Conservation (phyloP, 2,113 vertebrate genomes). For the Genyomyrus donnyi region DNA sequence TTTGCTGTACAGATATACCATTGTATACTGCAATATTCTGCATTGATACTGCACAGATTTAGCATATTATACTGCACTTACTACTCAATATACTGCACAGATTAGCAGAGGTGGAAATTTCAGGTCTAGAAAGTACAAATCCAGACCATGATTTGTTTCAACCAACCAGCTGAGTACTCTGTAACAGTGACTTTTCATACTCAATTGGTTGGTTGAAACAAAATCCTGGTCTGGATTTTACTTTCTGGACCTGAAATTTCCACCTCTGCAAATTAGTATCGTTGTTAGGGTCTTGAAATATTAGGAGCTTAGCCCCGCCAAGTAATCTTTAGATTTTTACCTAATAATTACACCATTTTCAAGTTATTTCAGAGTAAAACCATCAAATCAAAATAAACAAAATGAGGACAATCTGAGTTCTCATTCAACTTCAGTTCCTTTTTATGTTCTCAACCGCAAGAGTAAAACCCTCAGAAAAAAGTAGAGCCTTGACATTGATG, state of each 20-base stretch:
- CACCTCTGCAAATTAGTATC: background rate
- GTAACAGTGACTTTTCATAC: too few relatives aligned
- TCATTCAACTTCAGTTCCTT: background rate
- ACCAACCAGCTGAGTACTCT: too few relatives aligned
- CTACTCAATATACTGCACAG: background rate
- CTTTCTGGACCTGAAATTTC: too few relatives aligned
- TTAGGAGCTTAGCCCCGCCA: background rate
- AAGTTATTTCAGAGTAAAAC: background rate
- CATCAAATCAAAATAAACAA: background rate
- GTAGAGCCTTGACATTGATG: background rate
- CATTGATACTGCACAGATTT: background rate
- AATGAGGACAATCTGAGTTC: background rate
- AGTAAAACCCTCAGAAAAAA: background rate
- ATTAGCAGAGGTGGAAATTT: background rate
- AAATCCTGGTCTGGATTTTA: too few relatives aligned
- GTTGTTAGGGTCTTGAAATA: background rate
- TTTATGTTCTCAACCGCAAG: background rate
- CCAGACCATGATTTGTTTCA: too few relatives aligned
- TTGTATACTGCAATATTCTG: too few relatives aligned
- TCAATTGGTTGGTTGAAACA: too few relatives aligned
- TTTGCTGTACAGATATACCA: too few relatives aligned
- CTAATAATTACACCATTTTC: background rate
- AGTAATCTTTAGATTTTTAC: background rate
- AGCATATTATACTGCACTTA: background rate
- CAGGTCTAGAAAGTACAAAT: too few relatives aligned